Base-by-base conservation (phyloP, 1,140 invertebrate species). In the Drosophila kurseongensis region DNA sequence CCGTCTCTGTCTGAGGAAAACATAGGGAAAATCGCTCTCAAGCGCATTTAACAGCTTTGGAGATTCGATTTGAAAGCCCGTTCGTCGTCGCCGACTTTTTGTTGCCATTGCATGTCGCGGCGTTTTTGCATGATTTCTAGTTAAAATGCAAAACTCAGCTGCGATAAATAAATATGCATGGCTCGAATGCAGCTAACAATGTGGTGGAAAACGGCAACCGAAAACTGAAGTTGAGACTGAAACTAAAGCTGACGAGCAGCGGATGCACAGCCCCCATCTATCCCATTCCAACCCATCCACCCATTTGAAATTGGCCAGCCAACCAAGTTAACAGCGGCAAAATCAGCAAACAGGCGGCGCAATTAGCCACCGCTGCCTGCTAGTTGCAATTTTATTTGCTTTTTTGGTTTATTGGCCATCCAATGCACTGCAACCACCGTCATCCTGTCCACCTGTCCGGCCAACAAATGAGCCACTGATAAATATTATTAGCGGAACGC, bases 151-250 rank as follows among this genome's bases (percentile, higher is more conserved):
- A 88, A 88, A 82, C 73, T 82, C 68, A 78, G 78, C 75, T 88
- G 75, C 82, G 75, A 89, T 89, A 89, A 89, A 89, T 90, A 84
- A 89, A 90, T 89, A 89, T 89, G 85, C 80, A 89, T 90, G 78
- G 60, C 51, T 75, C 14, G 65, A 63, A 69, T 72, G 81, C 47
- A 61, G 55, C 48, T 65, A 85, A 81, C 83, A 86, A 88, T 88
- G 82, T 88, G 71, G 69, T 88, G 71, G 69, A 77, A 74, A 77
- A 81, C 40, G 65, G 60, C 60, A 41, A 32, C 66, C 51, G 40
- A 75, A 75, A 66, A 75, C 29, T 32, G 7, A 14, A 35, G 12
- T 14, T 32, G 23, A 13, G 23, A 69, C 60, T 51, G 75, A 81
- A 81, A 68, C 75, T 6, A 32, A 23, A 23, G 23, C 29, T 86